phyloP scores from a whole-genome alignment of 2,113 vertebrate genomes.

The Myrmecobius fasciatus region DNA sequence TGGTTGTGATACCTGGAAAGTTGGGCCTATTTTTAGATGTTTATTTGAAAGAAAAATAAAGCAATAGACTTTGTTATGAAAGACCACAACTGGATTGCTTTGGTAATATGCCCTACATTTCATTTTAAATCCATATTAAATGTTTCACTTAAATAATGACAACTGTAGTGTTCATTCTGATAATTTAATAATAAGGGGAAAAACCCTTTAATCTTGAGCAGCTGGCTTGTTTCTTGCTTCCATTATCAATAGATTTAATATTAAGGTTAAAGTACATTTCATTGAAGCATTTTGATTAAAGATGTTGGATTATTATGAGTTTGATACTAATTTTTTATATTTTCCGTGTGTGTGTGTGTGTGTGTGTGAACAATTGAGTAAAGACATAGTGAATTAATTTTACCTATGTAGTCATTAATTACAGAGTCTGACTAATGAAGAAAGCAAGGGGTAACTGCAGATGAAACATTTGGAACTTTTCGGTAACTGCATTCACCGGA shows the following conservation, averaged over 20 bases:
- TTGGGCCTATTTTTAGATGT: constrained; percentile 31
- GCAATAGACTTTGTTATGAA: constrained; percentile 12
- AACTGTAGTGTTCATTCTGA: constrained; percentile 22
- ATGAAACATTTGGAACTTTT: neutral
- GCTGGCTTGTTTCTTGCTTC: constrained; percentile 18
- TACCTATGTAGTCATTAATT: neutral
- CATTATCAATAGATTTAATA: neutral
- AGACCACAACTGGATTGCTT: constrained; percentile 7
- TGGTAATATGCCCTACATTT: constrained; percentile 9
- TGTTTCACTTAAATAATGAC: constrained; percentile 12
- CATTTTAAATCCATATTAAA: constrained; percentile 20
- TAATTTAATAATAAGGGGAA: constrained; percentile 41
- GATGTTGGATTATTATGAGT: neutral
- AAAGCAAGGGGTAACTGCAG: constrained; percentile 8
- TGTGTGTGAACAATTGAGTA: neutral
- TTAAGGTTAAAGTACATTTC: constrained; percentile 20
- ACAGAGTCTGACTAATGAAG: neutral
- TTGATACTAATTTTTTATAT: constrained; percentile 3
- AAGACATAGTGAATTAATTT: neutral
- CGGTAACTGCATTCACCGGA: neutral
- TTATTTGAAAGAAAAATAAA: constrained; percentile 10
- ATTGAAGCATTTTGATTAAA: constrained; percentile 31
- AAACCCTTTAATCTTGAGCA: neutral
- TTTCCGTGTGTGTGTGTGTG: neutral
- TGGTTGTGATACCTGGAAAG: neutral